Percentiles rank a stretch among this genome's conserved stretches.
Evolutionary conservation across 2,797 vertebrate species (phyloP).

Genomic region (Lepus oiostolus): DNA sequence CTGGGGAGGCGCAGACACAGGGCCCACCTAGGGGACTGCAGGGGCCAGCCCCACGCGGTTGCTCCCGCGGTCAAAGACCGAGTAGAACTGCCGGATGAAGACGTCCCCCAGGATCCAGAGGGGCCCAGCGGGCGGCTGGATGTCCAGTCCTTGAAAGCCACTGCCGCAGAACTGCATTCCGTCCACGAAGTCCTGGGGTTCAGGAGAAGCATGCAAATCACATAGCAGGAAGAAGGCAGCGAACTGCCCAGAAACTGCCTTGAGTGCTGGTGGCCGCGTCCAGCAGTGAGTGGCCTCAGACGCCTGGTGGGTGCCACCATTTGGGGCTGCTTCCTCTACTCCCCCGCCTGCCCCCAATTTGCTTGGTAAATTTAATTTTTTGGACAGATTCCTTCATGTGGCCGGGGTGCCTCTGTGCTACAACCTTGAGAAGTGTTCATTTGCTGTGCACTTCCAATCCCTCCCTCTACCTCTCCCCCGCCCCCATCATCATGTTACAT

Average conservation of each 20-base stretch:
- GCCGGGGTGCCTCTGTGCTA: not conserved
- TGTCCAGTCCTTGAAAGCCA: conserved; percentile 87
- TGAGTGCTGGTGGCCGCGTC: not conserved
- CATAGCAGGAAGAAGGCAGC: not conserved
- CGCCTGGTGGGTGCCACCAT: not conserved
- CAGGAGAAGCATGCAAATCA: conserved; percentile 6
- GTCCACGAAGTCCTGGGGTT: conserved; percentile 46
- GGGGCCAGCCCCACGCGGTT: conserved; percentile 90
- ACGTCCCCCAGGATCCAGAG: conserved; percentile 90
- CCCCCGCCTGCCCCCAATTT: not conserved
- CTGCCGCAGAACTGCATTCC: conserved; percentile 81
- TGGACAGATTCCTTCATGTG: not conserved
- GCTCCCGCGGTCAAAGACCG: conserved; percentile 90
- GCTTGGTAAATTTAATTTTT: not conserved
- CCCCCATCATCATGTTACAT: not conserved
- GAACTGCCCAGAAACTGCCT: not conserved
- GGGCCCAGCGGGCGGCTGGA: conserved; percentile 85
- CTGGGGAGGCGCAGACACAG: not conserved
- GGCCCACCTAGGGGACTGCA: conserved; percentile 63
- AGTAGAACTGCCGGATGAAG: conserved; percentile 89
- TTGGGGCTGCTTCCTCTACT: not conserved
- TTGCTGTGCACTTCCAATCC: not conserved
- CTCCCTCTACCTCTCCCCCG: no score
- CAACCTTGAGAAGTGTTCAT: not conserved
- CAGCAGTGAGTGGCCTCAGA: fast-evolving